Base-by-base conservation (phyloP, 2,888 invertebrate species). In the Listrodromus nycthemerus region DNA sequence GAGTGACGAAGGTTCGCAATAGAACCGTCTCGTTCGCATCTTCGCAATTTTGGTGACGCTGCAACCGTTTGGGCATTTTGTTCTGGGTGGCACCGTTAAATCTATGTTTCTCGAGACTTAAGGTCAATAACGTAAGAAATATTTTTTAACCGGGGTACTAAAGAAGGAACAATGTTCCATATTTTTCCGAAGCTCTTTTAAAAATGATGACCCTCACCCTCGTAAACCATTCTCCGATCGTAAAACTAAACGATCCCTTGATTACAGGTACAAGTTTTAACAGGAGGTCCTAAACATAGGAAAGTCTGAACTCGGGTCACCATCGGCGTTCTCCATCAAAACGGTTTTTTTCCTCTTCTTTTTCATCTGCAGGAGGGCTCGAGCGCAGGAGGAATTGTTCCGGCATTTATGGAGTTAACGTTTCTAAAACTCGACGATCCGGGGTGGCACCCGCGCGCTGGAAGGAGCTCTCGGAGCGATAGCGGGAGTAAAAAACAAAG, bases 391-490 rank as follows among this genome's bases (percentile, higher is more conserved):
- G 88, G 89, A 91, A 90, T 89, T 90, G 91, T 89, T 91, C 84
- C 91, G 92, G 92, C 92, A 91, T 92, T 93, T 93, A 92, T 91
- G 91, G 92, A 92, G 92, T 92, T 92, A 93, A 92, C 92, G 91
- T 93, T 92, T 93, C 92, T 93, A 90, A 93, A 93, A 94, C 94
- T 94, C 93, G 90, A 89, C 91, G 91, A 91, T 89, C 90, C 77
- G 71, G 80, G 82, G 70, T 80, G 77, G 82, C 67, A 70, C 79
- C 77, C 21, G 21, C 19, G 67, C 83, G 50, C 84, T 78, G 83
- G 84, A 65, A 79, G 84, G 74, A 82, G 79, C 71, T 84, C 75
- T 75, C 79, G 84, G 82, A 81, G 75, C 84, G 81, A 84, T 84
- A 84, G 81, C 81, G 78, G 78, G 61, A 81, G 70, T 21, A 75